Evolutionary conservation across 2,888 invertebrate genomes (phyloP).

Genomic region (Volucella zonaria): DNA sequence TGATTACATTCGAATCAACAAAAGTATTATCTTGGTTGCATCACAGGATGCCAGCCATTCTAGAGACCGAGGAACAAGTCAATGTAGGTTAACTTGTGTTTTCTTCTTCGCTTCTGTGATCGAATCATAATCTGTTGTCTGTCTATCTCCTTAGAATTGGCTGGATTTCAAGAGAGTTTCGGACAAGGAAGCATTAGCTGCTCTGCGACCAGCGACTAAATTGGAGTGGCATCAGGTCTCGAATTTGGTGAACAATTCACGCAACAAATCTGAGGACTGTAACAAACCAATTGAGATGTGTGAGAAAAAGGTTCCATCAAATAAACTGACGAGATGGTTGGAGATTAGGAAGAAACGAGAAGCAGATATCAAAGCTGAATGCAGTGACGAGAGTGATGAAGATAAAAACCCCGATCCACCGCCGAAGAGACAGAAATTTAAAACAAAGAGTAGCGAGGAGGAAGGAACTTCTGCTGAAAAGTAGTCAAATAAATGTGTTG

Average conservation of each 20-base stretch:
- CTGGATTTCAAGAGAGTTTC: slow-evolving; percentile 85
- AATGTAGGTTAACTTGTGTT: slow-evolving; percentile 82
- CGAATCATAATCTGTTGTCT: not conserved
- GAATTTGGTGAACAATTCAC: slow-evolving; percentile 87
- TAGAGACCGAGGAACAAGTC: slow-evolving; percentile 87
- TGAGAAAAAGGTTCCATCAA: slow-evolving; percentile 64
- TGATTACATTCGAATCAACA: slow-evolving; percentile 90
- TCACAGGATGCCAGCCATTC: slow-evolving; percentile 91
- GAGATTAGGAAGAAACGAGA: slow-evolving; percentile 74
- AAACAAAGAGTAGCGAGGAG: slow-evolving; percentile 49
- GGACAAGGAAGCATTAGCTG: slow-evolving; percentile 83
- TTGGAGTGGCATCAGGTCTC: slow-evolving; percentile 89
- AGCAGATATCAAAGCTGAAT: slow-evolving; percentile 44
- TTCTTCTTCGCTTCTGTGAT: not conserved
- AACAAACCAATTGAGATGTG: slow-evolving; percentile 83
- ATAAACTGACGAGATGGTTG: slow-evolving; percentile 78
- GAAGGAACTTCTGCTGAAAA: slow-evolving; percentile 54
- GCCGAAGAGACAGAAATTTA: slow-evolving; percentile 35
- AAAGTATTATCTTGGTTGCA: slow-evolving; percentile 88
- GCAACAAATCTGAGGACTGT: slow-evolving; percentile 86
- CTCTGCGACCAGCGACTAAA: slow-evolving; percentile 82
- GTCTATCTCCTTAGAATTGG: slow-evolving; percentile 85
- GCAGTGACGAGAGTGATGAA: slow-evolving; percentile 21
- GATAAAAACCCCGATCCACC: slow-evolving; percentile 12
- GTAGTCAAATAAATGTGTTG: slow-evolving; percentile 23